Conservation (phyloP, 2,113 vertebrate species). For the Menura novaehollandiae region DNA sequence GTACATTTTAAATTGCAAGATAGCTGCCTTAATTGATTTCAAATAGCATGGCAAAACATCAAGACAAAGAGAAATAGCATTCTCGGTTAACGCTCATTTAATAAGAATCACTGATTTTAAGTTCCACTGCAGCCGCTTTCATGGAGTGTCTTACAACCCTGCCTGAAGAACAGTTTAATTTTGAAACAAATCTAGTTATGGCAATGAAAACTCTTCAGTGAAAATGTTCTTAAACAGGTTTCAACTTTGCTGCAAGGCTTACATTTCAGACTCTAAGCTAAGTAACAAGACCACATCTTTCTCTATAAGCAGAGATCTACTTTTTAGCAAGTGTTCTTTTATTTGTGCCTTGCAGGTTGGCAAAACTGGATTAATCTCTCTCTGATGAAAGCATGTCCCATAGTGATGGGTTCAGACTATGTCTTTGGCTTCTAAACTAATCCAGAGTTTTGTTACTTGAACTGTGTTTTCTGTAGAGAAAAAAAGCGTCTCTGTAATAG, state of each 20-base stretch:
- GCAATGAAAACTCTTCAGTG: slow-evolving; percentile 1
- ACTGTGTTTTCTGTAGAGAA: not conserved
- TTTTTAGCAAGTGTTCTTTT: slow-evolving; percentile 37
- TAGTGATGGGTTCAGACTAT: not conserved
- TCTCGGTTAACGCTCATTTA: not conserved
- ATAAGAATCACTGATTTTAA: not conserved
- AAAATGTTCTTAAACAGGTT: slow-evolving; percentile 20
- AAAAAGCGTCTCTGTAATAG: not conserved
- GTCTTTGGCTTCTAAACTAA: not conserved
- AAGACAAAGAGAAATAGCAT: not conserved
- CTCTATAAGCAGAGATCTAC: not conserved
- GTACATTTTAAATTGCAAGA: not conserved
- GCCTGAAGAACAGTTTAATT: not conserved
- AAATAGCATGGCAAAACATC: not conserved
- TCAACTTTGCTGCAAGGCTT: not conserved
- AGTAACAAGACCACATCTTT: not conserved
- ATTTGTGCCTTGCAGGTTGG: slow-evolving; percentile 3
- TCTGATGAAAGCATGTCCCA: not conserved
- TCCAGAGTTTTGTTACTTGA: not conserved
- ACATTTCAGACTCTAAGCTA: not conserved
- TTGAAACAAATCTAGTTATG: not conserved
- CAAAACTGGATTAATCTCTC: not conserved
- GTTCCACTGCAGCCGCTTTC: not conserved
- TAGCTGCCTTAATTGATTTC: not conserved
- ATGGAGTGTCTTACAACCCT: not conserved